These are phyloP conservation scores for Cichlasoma orientale DNA, from an alignment of 2,797 vertebrate species.

Conservation along the genomic window DNA sequence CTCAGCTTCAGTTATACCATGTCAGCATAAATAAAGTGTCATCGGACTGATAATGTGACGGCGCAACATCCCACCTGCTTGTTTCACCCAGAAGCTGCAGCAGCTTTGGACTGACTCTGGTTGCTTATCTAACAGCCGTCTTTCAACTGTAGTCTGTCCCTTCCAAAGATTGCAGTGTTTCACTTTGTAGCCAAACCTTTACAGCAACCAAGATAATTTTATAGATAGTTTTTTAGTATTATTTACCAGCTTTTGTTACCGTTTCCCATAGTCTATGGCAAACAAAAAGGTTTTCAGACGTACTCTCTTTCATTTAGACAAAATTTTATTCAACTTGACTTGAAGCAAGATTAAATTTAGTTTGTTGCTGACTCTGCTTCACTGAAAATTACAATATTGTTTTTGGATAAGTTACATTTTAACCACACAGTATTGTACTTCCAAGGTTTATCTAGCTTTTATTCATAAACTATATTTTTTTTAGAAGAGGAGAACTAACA, in stretches of 20 bases:
- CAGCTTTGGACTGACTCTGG: constrained; percentile 29
- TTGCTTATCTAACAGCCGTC: constrained; percentile 20
- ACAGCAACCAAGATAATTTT: background rate
- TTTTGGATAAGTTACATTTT: background rate
- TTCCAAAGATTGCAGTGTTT: background rate
- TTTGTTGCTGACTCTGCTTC: background rate
- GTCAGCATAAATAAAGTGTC: constrained; percentile 86
- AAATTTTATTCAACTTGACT: background rate
- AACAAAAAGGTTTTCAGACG: background rate
- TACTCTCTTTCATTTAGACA: background rate
- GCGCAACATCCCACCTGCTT: constrained; percentile 81
- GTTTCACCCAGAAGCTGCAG: constrained; percentile 49
- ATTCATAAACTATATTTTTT: background rate
- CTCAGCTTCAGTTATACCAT: constrained; percentile 70
- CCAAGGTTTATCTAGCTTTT: background rate
- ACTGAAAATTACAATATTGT: background rate
- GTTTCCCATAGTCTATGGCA: background rate
- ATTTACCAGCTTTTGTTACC: background rate
- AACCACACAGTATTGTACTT: background rate
- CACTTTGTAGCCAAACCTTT: background rate
- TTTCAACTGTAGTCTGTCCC: background rate
- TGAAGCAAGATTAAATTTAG: background rate
- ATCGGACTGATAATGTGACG: constrained; percentile 81
- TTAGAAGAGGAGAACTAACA: background rate
- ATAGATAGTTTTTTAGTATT: background rate